These are phyloP conservation scores for Grallaria varia DNA, from an alignment of 2,113 vertebrate genomes.

Conservation along the genomic window DNA sequence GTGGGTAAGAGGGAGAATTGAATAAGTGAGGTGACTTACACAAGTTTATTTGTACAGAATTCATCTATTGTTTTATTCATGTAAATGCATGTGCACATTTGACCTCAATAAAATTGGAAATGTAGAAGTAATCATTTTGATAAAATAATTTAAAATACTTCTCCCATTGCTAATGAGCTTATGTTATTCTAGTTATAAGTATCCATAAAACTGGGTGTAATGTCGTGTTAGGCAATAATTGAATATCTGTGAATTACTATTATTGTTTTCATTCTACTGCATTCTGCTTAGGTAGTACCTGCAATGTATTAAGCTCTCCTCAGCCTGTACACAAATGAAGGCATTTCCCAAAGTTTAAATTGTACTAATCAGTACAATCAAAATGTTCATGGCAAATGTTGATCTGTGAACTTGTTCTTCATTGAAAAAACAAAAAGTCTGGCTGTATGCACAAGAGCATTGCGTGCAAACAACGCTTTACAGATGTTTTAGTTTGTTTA, in stretches of 20 bases:
- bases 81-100: background rate
- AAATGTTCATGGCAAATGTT: background rate
- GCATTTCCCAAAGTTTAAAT: background rate
- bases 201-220: constrained; percentile 21
- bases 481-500: background rate
- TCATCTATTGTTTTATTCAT: background rate
- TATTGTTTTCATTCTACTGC: constrained; percentile 14
- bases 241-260: constrained; percentile 38
- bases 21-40: background rate
- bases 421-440: background rate
- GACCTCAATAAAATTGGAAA: background rate
- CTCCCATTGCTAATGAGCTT: background rate
- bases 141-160: constrained; percentile 17
- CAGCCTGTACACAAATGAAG: background rate
- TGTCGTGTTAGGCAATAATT: constrained; percentile 10
- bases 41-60: background rate
- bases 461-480: rapidly evolving
- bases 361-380: background rate
- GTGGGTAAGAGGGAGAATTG: background rate
- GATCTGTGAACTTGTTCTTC: background rate
- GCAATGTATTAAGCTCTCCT: background rate
- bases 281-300: background rate
- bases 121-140: constrained; percentile 1
- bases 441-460: background rate
- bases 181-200: background rate